Percentiles rank a stretch among this genome's conserved stretches.
phyloP scores from a whole-genome alignment of 2,113 vertebrate species.

The Azemiops feae region DNA sequence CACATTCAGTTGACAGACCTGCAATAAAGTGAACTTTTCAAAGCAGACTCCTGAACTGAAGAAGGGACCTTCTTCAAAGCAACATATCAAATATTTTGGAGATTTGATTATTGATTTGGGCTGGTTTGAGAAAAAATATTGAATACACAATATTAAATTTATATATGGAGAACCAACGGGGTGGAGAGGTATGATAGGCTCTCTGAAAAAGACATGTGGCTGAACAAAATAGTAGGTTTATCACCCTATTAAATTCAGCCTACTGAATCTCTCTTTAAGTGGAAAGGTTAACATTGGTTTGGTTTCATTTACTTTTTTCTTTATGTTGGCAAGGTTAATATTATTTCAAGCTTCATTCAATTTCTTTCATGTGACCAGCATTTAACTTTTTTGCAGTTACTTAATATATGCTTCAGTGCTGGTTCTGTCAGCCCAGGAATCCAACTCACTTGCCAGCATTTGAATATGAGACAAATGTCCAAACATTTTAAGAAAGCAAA shows the following conservation, averaged over 20 bases:
- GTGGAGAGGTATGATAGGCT: background rate
- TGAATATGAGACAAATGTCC: background rate
- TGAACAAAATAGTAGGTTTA: background rate
- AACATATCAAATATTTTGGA: background rate
- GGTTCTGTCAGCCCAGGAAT: background rate
- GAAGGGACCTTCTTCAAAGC: background rate
- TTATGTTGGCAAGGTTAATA: background rate
- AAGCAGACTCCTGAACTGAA: background rate
- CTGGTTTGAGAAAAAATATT: background rate
- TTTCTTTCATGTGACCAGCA: background rate
- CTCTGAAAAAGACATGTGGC: background rate
- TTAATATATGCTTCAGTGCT: background rate
- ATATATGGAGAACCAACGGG: background rate
- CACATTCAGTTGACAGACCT: background rate
- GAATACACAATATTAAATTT: background rate
- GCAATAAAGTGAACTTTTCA: background rate
- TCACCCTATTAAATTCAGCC: background rate
- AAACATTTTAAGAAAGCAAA: background rate
- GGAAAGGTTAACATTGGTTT: background rate
- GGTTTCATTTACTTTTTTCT: background rate
- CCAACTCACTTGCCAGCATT: background rate
- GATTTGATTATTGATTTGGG: background rate
- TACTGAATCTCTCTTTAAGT: background rate
- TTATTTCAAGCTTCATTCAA: background rate
- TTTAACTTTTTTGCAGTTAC: background rate